phyloP scores from a whole-genome alignment of 2,113 vertebrate species.

The Cisticola juncidis region DNA sequence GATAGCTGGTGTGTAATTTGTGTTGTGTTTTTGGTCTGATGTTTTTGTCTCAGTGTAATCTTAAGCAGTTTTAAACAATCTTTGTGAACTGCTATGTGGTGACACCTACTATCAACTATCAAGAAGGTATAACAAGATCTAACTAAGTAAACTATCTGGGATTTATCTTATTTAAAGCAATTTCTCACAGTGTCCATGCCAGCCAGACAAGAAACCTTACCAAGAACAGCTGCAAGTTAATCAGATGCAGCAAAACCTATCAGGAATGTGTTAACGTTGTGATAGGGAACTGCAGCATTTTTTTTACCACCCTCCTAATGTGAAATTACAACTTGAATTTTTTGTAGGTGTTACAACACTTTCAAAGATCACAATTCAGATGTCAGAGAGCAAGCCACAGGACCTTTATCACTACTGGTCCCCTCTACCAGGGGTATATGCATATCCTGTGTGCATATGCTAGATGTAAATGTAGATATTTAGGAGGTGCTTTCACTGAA shows the following conservation, averaged over 20 bases:
- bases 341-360: not conserved
- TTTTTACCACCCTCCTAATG: not conserved
- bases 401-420: not conserved
- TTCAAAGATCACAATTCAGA: not conserved
- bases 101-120: not conserved
- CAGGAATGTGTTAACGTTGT: not conserved
- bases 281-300: not conserved
- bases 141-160: not conserved
- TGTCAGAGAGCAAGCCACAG: not conserved
- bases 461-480: not conserved
- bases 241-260: not conserved
- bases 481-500: not conserved
- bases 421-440: not conserved
- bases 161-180: not conserved
- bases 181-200: not conserved
- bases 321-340: not conserved
- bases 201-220: not conserved
- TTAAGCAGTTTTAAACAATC: not conserved
- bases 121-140: not conserved
- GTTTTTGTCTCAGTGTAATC: not conserved
- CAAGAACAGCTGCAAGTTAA: conserved; percentile 13
- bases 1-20: rapidly evolving
- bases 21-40: not conserved
- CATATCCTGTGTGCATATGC: not conserved
- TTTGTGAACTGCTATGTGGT: not conserved